Percentiles rank a stretch among this genome's conserved stretches.
phyloP scores from a whole-genome alignment of 1,140 invertebrate genomes.

The Tribolium madens region DNA sequence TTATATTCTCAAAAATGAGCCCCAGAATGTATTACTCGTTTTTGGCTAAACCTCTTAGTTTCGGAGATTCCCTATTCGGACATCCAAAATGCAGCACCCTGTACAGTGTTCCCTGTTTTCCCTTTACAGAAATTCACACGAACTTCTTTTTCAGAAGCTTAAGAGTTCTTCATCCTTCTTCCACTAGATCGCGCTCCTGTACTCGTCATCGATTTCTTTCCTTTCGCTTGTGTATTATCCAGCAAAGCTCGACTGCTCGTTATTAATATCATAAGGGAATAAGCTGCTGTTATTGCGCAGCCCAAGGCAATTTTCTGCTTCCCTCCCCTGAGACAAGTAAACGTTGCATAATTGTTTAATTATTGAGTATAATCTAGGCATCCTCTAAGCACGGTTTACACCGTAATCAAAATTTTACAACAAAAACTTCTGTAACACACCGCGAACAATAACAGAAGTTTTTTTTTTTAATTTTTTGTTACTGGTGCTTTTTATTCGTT shows the following conservation, averaged over 20 bases:
- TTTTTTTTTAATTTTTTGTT: not conserved
- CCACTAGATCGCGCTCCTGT: not conserved
- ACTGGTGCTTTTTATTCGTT: not conserved
- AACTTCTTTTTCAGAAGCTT: not conserved
- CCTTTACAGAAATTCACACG: not conserved
- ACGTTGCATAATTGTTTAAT: conserved; percentile 66
- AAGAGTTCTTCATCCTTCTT: not conserved
- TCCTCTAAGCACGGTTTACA: conserved; percentile 50
- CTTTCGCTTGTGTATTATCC: conserved; percentile 9
- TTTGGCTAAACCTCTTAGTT: no score
- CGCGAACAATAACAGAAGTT: not conserved
- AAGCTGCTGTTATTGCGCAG: conserved; percentile 64
- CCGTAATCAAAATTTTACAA: conserved; percentile 47
- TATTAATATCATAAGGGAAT: conserved; percentile 67
- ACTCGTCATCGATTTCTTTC: not conserved
- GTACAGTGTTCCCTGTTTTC: not conserved
- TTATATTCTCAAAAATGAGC: no score
- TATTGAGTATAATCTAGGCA: conserved; percentile 65
- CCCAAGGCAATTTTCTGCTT: conserved; percentile 64
- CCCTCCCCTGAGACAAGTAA: conserved; percentile 61
- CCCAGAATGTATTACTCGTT: no score
- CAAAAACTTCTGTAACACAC: not conserved
- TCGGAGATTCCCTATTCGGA: no score
- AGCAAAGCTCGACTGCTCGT: conserved; percentile 48
- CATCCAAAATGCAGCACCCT: no score